These are phyloP conservation scores for Neostethus bicornis DNA, from an alignment of 2,797 vertebrate genomes.

Conservation along the genomic window DNA sequence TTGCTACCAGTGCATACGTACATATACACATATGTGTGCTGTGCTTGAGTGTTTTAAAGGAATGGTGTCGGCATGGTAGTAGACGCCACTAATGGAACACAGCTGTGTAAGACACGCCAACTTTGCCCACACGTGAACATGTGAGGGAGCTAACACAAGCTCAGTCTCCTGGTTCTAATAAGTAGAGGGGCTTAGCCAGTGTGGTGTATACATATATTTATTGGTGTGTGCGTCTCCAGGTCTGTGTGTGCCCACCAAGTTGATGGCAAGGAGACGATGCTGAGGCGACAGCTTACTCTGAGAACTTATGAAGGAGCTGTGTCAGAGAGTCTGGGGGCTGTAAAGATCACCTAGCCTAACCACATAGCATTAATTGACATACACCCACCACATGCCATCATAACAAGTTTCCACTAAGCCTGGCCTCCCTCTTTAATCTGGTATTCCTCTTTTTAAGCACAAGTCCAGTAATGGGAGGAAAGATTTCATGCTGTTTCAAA, in stretches of 20 bases:
- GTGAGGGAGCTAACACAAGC: slow-evolving; percentile 40
- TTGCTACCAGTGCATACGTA: slow-evolving; percentile 15
- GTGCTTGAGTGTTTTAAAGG: slow-evolving; percentile 25
- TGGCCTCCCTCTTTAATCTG: slow-evolving; percentile 21
- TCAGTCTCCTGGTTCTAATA: slow-evolving; percentile 62
- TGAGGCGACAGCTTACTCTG: slow-evolving; percentile 41
- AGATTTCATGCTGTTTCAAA: slow-evolving; percentile 11
- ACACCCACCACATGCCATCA: slow-evolving; percentile 38
- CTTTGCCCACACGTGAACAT: slow-evolving; percentile 67
- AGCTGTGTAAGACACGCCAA: slow-evolving; percentile 74
- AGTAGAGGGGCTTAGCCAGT: slow-evolving; percentile 68
- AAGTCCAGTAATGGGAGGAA: slow-evolving; percentile 29
- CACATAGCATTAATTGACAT: slow-evolving; percentile 52
- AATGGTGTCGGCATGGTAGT: slow-evolving; percentile 60
- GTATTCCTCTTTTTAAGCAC: slow-evolving; percentile 1
- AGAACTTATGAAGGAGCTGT: slow-evolving; percentile 42
- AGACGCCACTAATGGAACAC: slow-evolving; percentile 76
- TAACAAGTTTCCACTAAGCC: slow-evolving; percentile 54
- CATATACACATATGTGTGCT: slow-evolving; percentile 14
- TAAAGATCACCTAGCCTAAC: slow-evolving; percentile 51
- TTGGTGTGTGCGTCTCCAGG: slow-evolving; percentile 21
- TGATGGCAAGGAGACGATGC: slow-evolving; percentile 25
- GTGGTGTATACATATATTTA: slow-evolving; percentile 12
- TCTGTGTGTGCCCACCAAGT: slow-evolving; percentile 32
- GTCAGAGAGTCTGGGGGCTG: slow-evolving; percentile 46